phyloP scores from a whole-genome alignment of 2,888 invertebrate species.

The Cephus spinipes region DNA sequence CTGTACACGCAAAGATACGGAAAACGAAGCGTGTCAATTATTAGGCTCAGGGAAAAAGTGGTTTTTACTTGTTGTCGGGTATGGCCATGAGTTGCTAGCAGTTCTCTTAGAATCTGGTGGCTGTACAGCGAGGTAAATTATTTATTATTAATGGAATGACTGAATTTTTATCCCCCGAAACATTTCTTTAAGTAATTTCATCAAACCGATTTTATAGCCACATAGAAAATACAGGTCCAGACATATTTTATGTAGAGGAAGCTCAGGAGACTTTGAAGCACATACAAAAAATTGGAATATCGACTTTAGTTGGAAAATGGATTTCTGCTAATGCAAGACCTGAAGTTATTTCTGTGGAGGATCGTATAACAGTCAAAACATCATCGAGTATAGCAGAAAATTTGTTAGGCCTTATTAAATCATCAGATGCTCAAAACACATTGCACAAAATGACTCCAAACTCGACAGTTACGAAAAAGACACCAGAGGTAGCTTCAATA shows the following conservation, averaged over 20 bases:
- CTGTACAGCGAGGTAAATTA: slow-evolving; percentile 72
- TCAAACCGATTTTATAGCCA: slow-evolving; percentile 59
- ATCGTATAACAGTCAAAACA: slow-evolving; percentile 48
- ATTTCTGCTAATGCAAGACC: slow-evolving; percentile 76
- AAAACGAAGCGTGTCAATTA: slow-evolving; percentile 33
- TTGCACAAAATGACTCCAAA: slow-evolving; percentile 42
- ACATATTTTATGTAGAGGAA: slow-evolving; percentile 90
- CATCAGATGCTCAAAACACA: slow-evolving; percentile 61
- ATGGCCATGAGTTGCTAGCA: slow-evolving; percentile 75
- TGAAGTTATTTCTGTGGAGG: slow-evolving; percentile 66
- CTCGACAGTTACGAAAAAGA: slow-evolving; percentile 55
- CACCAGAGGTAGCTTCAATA: slow-evolving; percentile 70
- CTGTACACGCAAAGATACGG: slow-evolving; percentile 54
- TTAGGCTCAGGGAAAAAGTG: slow-evolving; percentile 74
- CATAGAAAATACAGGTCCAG: slow-evolving; percentile 75
- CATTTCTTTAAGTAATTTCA: background rate
- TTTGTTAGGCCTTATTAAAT: slow-evolving; percentile 60
- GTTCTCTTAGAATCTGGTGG: slow-evolving; percentile 84
- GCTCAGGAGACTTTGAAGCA: slow-evolving; percentile 87
- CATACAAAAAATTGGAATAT: slow-evolving; percentile 80
- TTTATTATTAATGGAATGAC: background rate
- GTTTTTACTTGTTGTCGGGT: slow-evolving; percentile 81
- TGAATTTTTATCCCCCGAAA: background rate
- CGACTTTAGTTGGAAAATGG: slow-evolving; percentile 78
- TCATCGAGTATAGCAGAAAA: slow-evolving; percentile 64